A percentile compares a stretch with the other conserved stretches of the same genome.
Evolutionary conservation across 2,888 invertebrate species (phyloP).

Genomic region (Cerastis rubricosa): DNA sequence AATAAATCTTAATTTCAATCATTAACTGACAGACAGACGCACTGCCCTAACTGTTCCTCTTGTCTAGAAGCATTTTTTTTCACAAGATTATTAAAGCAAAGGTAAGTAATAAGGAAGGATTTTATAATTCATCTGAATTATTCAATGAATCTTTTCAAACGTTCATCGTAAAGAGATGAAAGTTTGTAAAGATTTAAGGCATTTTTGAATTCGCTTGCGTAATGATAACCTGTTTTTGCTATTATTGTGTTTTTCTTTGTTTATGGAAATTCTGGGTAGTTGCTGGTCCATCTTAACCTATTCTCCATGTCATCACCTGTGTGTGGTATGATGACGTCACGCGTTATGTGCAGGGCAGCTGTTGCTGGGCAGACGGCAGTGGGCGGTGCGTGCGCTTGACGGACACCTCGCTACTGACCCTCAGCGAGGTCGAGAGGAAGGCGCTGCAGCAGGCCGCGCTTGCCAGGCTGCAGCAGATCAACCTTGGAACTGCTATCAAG

Average conservation of each 20-base stretch:
- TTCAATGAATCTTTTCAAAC: too few relatives aligned
- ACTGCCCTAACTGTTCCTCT: background rate
- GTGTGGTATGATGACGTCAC: slow-evolving; percentile 86
- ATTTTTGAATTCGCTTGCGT: background rate
- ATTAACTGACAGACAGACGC: too few relatives aligned
- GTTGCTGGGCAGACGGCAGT: slow-evolving; percentile 94
- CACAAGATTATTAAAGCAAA: background rate
- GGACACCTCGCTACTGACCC: slow-evolving; percentile 93
- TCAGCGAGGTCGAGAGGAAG: slow-evolving; percentile 95
- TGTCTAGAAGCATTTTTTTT: background rate
- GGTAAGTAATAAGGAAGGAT: background rate
- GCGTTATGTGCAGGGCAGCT: slow-evolving; percentile 93
- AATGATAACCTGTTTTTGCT: background rate
- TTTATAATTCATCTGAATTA: background rate
- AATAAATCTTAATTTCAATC: too few relatives aligned
- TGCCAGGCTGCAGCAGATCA: slow-evolving; percentile 96
- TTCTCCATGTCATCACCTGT: slow-evolving; percentile 4
- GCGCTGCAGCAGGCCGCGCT: slow-evolving; percentile 96
- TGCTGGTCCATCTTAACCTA: too few relatives aligned
- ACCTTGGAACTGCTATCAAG: slow-evolving; percentile 95
- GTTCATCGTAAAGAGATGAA: too few relatives aligned
- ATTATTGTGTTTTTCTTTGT: background rate
- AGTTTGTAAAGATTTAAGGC: background rate
- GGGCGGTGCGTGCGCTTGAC: slow-evolving; percentile 93
- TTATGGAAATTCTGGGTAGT: background rate